Percentiles rank a stretch among this genome's conserved stretches.
These are phyloP conservation scores for Gobionotothen gibberifrons DNA, from an alignment of 2,797 vertebrate genomes.

Conservation along the genomic window DNA sequence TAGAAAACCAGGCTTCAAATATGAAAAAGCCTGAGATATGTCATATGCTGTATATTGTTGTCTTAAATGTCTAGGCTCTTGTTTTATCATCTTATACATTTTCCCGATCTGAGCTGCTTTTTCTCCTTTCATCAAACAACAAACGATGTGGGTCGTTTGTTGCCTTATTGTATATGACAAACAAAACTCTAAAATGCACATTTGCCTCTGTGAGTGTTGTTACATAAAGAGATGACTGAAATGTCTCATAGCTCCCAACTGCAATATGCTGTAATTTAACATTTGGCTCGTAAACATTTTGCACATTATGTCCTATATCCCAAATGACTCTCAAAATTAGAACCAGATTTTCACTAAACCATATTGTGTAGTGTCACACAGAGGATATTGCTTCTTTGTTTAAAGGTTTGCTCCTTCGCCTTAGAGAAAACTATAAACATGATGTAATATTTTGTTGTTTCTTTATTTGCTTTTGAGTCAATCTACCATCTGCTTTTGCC, in stretches of 20 bases:
- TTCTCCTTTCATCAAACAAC: neutral
- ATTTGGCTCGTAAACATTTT: constrained; percentile 7
- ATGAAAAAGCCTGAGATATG: neutral
- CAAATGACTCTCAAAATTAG: constrained; percentile 1
- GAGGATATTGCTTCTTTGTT: constrained; percentile 16
- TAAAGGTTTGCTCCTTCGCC: constrained; percentile 2
- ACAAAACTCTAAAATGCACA: neutral
- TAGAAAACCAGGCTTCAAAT: neutral
- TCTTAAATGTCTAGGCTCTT: neutral
- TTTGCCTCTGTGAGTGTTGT: neutral
- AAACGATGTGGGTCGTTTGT: neutral
- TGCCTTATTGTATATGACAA: neutral
- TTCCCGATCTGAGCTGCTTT: neutral
- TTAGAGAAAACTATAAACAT: constrained; percentile 8
- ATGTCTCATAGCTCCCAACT: neutral
- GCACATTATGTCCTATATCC: neutral
- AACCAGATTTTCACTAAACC: neutral
- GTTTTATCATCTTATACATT: neutral
- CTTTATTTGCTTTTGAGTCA: constrained; percentile 13
- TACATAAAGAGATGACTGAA: neutral
- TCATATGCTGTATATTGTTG: neutral
- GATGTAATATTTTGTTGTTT: neutral
- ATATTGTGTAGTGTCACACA: neutral
- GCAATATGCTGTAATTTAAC: neutral
- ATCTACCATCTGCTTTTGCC: constrained; percentile 6